Evolutionary conservation across 2,888 invertebrate genomes (phyloP).

Genomic region (Gonocerus acuteangulatus): DNA sequence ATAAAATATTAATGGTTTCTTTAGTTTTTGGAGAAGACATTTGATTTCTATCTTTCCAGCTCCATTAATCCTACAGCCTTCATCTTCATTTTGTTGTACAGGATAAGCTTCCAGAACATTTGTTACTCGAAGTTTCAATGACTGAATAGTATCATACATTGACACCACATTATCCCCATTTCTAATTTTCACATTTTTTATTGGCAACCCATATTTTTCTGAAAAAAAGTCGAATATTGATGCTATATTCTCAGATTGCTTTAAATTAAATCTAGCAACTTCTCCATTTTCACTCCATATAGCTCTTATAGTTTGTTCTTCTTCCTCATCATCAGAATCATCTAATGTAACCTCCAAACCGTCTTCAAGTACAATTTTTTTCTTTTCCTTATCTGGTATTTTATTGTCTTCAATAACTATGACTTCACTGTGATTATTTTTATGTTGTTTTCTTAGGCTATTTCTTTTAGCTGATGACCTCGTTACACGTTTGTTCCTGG

Average conservation of each 20-base stretch:
- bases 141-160: not conserved
- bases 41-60: constrained; percentile 10
- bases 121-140: not conserved
- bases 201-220: not conserved
- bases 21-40: constrained; percentile 19
- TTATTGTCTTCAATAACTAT: not conserved
- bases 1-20: constrained; percentile 27
- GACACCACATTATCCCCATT: constrained; percentile 7
- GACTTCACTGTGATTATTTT: not conserved
- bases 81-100: constrained; percentile 5
- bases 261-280: constrained; percentile 9
- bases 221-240: constrained; percentile 1
- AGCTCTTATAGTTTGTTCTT: constrained; percentile 3
- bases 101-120: constrained; percentile 8
- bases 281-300: constrained; percentile 7
- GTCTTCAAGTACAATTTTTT: constrained; percentile 6
- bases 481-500: not conserved
- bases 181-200: constrained; percentile 3
- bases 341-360: constrained; percentile 7
- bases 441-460: not conserved
- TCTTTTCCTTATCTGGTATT: not conserved
- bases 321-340: constrained; percentile 11
- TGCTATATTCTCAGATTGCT: not conserved
- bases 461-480: not conserved
- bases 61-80: not conserved